phyloP scores from a whole-genome alignment of 2,888 invertebrate genomes.

The Byasa hedistus region DNA sequence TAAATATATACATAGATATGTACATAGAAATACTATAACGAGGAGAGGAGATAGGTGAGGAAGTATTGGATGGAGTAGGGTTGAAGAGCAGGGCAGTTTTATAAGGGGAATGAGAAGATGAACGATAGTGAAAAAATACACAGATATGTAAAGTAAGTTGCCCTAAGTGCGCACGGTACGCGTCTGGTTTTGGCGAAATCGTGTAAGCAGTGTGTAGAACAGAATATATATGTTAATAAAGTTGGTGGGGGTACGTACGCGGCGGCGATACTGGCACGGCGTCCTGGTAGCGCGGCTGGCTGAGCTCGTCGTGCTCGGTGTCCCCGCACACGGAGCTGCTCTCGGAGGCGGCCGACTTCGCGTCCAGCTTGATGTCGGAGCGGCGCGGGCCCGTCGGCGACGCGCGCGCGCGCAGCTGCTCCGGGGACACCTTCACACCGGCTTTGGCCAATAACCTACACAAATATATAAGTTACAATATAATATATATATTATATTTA shows the following conservation, averaged over 20 bases:
- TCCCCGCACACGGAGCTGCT: constrained; percentile 88
- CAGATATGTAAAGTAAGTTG: too few relatives aligned
- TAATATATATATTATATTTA: too few relatives aligned
- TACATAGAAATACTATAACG: too few relatives aligned
- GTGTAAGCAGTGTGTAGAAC: background rate
- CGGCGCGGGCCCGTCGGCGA: constrained; percentile 91
- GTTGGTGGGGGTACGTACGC: constrained; percentile 61
- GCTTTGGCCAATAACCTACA: constrained; percentile 89
- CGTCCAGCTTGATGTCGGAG: constrained; percentile 88
- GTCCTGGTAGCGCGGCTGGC: constrained; percentile 81
- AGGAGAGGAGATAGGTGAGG: too few relatives aligned
- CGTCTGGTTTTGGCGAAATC: too few relatives aligned
- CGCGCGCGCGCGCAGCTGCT: constrained; percentile 90
- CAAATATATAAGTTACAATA: background rate
- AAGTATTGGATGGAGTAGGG: too few relatives aligned
- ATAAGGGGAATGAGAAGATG: too few relatives aligned
- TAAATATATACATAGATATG: too few relatives aligned
- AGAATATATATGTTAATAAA: too few relatives aligned
- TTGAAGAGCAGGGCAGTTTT: too few relatives aligned
- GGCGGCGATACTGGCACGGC: constrained; percentile 81
- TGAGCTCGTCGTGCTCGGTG: constrained; percentile 91
- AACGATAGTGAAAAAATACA: too few relatives aligned
- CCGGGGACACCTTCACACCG: constrained; percentile 91
- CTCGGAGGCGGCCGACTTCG: constrained; percentile 87
- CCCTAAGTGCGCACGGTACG: too few relatives aligned